Evolutionary conservation across 2,888 invertebrate genomes (phyloP).

Genomic region (Laspeyria flexula): DNA sequence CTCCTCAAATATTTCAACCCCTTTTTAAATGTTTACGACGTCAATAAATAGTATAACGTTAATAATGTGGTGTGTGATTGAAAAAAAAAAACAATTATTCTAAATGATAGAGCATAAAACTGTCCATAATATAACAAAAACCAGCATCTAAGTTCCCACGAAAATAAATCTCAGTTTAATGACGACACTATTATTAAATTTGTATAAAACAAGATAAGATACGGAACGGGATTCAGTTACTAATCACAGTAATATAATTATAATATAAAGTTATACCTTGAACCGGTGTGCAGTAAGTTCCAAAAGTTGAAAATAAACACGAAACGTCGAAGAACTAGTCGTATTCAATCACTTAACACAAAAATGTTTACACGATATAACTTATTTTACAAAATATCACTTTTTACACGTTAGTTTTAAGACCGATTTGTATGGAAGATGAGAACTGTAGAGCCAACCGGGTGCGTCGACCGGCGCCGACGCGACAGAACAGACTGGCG

Average conservation of each 20-base stretch:
- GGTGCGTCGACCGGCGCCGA: constrained; percentile 54
- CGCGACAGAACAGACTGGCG: constrained; percentile 70
- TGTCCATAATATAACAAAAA: not conserved
- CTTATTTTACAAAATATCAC: constrained; percentile 34
- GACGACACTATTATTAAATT: not conserved
- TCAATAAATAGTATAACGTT: constrained; percentile 46
- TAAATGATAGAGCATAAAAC: not conserved
- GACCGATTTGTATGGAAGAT: constrained; percentile 25
- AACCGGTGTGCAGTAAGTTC: constrained; percentile 45
- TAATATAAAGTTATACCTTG: constrained; percentile 49
- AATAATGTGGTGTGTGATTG: constrained; percentile 53
- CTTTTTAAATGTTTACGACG: constrained; percentile 61
- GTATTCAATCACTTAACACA: constrained; percentile 48
- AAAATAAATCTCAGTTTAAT: not conserved
- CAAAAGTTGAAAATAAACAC: constrained; percentile 32
- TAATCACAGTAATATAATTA: constrained; percentile 35
- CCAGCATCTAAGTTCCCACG: not conserved
- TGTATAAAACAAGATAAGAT: constrained; percentile 32
- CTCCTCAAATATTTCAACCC: constrained; percentile 58
- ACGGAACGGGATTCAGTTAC: constrained; percentile 35
- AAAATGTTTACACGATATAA: constrained; percentile 27
- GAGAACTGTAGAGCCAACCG: constrained; percentile 34
- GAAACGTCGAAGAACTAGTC: constrained; percentile 22
- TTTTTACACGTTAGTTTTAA: constrained; percentile 45
- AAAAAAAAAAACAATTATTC: constrained; percentile 20